Evolutionary conservation across 2,888 invertebrate genomes (phyloP).

Genomic region (Holacanthella duospinosa): DNA sequence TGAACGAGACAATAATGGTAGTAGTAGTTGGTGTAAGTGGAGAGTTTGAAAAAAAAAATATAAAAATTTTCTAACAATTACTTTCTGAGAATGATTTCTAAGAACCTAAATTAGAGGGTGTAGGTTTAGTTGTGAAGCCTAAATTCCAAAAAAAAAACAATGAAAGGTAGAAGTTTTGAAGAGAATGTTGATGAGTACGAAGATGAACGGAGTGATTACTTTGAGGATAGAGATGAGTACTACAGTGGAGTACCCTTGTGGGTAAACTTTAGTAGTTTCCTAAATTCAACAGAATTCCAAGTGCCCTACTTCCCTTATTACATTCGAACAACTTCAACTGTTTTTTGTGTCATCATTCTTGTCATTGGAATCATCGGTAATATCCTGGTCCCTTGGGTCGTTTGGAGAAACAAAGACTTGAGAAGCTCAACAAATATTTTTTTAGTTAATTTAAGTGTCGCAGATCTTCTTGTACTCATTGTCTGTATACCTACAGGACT

Average conservation of each 20-base stretch:
- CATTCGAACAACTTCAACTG: conserved; percentile 76
- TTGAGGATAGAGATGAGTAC: neutral
- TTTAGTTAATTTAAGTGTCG: conserved; percentile 82
- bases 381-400: conserved; percentile 84
- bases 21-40: too few relatives aligned
- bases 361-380: conserved; percentile 83
- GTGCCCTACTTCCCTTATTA: conserved; percentile 60
- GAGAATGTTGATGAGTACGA: too few relatives aligned
- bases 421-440: conserved; percentile 81
- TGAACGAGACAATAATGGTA: too few relatives aligned
- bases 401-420: conserved; percentile 84
- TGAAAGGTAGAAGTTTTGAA: too few relatives aligned
- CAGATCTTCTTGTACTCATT: conserved; percentile 79
- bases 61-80: too few relatives aligned
- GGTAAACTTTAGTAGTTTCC: neutral
- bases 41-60: too few relatives aligned
- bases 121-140: too few relatives aligned
- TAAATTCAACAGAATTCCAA: neutral
- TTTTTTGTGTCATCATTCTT: conserved; percentile 78
- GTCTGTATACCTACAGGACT: conserved; percentile 87
- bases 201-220: neutral
- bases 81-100: too few relatives aligned
- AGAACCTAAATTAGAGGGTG: too few relatives aligned
- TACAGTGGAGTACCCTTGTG: too few relatives aligned
- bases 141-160: too few relatives aligned